A percentile compares a stretch with the other conserved stretches of the same genome.
These are phyloP conservation scores for Gryon sp. DNA, from an alignment of 1,140 invertebrate species.

Conservation along the genomic window DNA sequence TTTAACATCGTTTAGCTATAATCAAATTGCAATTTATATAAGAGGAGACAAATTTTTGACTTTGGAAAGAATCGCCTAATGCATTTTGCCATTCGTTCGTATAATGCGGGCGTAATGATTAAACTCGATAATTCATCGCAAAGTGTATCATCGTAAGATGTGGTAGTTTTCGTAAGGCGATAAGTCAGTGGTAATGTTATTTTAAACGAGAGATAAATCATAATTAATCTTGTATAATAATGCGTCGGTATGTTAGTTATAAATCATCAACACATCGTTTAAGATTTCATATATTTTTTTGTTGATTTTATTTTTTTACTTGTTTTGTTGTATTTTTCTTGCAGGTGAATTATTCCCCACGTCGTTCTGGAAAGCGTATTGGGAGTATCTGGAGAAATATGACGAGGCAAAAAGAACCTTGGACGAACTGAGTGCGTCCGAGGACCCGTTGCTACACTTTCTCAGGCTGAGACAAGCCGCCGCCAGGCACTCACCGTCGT, in stretches of 20 bases:
- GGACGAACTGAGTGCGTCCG: constrained; percentile 72
- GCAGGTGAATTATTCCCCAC: constrained; percentile 77
- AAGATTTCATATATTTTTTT: constrained; percentile 7
- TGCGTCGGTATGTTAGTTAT: constrained; percentile 33
- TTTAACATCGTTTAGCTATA: too few species aligned
- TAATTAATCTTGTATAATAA: constrained; percentile 61
- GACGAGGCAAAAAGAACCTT: constrained; percentile 74
- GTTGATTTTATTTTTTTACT: constrained; percentile 9
- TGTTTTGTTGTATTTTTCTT: constrained; percentile 44
- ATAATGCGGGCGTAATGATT: constrained; percentile 41
- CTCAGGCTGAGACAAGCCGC: constrained; percentile 74
- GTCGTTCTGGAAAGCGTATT: constrained; percentile 77
- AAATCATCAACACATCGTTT: constrained; percentile 50
- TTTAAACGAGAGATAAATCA: constrained; percentile 54
- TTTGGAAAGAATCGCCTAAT: background rate
- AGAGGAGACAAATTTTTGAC: too few species aligned
- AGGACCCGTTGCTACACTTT: constrained; percentile 76
- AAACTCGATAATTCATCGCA: constrained; percentile 37
- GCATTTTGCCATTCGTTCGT: constrained; percentile 2
- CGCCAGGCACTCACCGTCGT: constrained; percentile 75
- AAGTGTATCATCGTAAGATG: constrained; percentile 38
- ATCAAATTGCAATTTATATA: too few species aligned
- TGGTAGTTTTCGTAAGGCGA: constrained; percentile 14
- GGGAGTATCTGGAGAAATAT: constrained; percentile 76
- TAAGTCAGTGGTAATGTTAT: constrained; percentile 40